These are phyloP conservation scores for Hystrix cristata DNA, from an alignment of 2,113 vertebrate species.

Conservation along the genomic window DNA sequence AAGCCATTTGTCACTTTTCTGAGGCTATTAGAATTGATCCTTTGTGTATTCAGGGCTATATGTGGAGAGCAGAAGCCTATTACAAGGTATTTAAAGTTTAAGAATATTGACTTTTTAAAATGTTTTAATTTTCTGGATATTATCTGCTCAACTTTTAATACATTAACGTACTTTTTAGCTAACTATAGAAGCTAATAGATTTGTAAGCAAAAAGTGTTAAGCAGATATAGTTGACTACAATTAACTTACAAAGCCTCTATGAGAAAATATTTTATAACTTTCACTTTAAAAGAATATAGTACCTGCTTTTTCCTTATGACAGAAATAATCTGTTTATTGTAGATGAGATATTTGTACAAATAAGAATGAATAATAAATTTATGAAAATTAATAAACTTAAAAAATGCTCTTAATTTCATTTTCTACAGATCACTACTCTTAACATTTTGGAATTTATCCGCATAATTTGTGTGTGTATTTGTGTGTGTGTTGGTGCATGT, in stretches of 20 bases:
- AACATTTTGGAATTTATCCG: neutral
- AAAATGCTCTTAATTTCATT: slow-evolving; percentile 12
- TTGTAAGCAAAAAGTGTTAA: slow-evolving; percentile 23
- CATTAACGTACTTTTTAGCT: neutral
- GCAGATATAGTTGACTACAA: slow-evolving; percentile 28
- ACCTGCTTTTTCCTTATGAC: neutral
- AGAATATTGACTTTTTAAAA: neutral
- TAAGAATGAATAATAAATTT: neutral
- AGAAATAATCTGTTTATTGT: neutral
- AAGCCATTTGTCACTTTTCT: slow-evolving; percentile 89
- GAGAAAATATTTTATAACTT: neutral
- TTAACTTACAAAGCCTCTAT: slow-evolving; percentile 45
- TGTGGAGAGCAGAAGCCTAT: slow-evolving; percentile 88
- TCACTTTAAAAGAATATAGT: neutral
- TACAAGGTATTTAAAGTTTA: slow-evolving; percentile 85
- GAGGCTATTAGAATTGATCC: slow-evolving; percentile 88
- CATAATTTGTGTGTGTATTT: neutral
- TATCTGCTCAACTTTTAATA: slow-evolving; percentile 32
- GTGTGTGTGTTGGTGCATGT: neutral
- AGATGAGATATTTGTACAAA: neutral
- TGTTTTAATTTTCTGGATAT: slow-evolving; percentile 34
- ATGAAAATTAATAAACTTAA: slow-evolving; percentile 8
- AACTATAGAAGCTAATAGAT: neutral
- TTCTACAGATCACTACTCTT: neutral
- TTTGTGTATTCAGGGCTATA: slow-evolving; percentile 85